Conservation (phyloP, 1,140 invertebrate species). For the Polyergus mexicanus region DNA sequence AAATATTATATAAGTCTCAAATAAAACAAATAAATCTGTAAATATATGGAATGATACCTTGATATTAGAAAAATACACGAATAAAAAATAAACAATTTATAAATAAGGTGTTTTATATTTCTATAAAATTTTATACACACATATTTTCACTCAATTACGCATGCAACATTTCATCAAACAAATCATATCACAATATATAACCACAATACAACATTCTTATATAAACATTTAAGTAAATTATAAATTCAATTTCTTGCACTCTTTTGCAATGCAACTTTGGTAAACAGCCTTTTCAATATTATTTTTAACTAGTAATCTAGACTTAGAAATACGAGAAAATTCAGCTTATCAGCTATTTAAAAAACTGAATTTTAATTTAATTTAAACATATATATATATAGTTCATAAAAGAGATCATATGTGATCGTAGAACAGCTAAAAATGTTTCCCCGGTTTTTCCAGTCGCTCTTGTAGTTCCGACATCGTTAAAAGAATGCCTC, state of each 20-base stretch:
- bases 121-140: constrained; percentile 22
- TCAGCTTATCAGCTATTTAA: neutral
- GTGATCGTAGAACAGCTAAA: neutral
- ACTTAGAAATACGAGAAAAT: neutral
- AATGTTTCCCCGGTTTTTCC: neutral
- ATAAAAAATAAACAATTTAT: constrained; percentile 24
- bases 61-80: neutral
- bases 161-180: constrained; percentile 11
- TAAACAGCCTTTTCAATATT: constrained; percentile 35
- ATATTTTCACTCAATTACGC: neutral
- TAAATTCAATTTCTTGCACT: constrained; percentile 8
- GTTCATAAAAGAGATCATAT: constrained; percentile 22
- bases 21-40: no score
- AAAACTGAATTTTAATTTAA: neutral
- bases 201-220: neutral
- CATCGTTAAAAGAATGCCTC: neutral
- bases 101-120: constrained; percentile 8
- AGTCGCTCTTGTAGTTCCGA: neutral
- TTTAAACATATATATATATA: neutral
- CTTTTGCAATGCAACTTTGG: constrained; percentile 27
- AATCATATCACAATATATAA: constrained; percentile 22
- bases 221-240: constrained; percentile 18
- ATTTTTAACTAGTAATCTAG: neutral
- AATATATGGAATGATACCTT: no score
- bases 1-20: no score